Evolutionary conservation across 2,797 vertebrate species (phyloP), one percentile per base, ranked within the genome.

Genomic region (Kryptolebias ocellatus): DNA sequence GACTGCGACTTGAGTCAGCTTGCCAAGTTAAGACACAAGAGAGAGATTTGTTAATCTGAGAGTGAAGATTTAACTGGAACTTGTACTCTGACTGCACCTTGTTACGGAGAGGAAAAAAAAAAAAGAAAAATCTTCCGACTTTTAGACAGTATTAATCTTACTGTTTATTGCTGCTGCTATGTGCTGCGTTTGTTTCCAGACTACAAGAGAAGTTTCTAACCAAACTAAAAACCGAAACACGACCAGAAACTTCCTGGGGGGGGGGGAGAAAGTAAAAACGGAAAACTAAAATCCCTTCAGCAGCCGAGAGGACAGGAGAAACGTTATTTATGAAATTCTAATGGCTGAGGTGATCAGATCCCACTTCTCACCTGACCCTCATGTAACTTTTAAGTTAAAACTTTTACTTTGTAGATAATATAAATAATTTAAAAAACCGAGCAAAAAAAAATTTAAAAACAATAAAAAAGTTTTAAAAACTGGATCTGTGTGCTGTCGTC

Each of bases 361-460:
- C 92, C 94, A 94, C 94, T 94, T 92, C 95, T 96, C 93, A 94
- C 92, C 94, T 85, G 93, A 95, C 95, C 96, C 95, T 95, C 93
- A 93, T 95, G 94, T 96, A 96, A 98, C 96, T 98, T 98, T 98
- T 98, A 98, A 98, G 97, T 98, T 97, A 98, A 98, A 95, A 96
- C 95, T 97, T 98, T 98, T 98, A 98, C 96, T 99, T 99, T 99
- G 97, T 99, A 99, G 97, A 99, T 98, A 99, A 98, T 99, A 98
- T 99, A 98, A 98, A 98, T 97, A 96, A 96, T 96, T 92, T 87
- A 87, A 93, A 94, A 60, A 94, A 98, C 97, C 89, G 53, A 87
- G 93, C 76, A 94, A 98, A 96, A 93, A 39, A 97, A 96, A 96
- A 87, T 91, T 91, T 90, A 95, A 95, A 98, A 98, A 98, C 95